Base-by-base conservation (phyloP, 2,888 invertebrate species). In the Xanthia togata region DNA sequence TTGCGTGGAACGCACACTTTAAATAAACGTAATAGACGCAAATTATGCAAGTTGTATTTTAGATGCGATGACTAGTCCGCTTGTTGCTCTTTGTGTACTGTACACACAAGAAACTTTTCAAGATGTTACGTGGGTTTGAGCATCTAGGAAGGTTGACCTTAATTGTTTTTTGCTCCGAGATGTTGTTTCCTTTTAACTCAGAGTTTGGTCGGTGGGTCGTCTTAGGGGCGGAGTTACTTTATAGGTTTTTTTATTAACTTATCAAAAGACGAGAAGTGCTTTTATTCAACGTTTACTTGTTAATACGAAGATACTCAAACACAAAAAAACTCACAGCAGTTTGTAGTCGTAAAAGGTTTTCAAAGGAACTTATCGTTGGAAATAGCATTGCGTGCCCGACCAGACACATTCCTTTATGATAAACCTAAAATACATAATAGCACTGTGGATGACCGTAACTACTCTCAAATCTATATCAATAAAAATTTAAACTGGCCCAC, bases 1-100 rank as follows among this genome's bases (percentile, higher is more conserved):
- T 86, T 83, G 81, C 85, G 78, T 84, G 81, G 79, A 80, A 84
- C 81, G 79, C 79, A 81, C 73, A 78, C 82, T 87, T 83, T 81
- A 82, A 82, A 87, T 81, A 86, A 86, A 81, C 79, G 53, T 73
- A 85, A 83, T 78, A 76, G 78, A 81, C 73, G 35, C 78, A 73
- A 77, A 82, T 82, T 81, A 82, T 77, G 85, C 78, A 84, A 74
- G 69, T 76, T 82, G 73, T 87, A 77, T 80, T 82, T 77, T 74
- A 78, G 68, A 83, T 62, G 59, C 63, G 78, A 68, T 79, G 86
- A 82, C 76, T 79, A 41, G 76, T 50, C 55, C 11, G 59, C 70
- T 76, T 64, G 57, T 75, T 79, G 68, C 63, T 76, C 77, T 79
- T 82, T 82, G 73, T 79, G 26, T 67, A 38, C 31, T 70, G 47